Percentiles rank a stretch among this genome's conserved stretches.
phyloP scores from a whole-genome alignment of 1,140 invertebrate genomes.

The Drosophila miranda region DNA sequence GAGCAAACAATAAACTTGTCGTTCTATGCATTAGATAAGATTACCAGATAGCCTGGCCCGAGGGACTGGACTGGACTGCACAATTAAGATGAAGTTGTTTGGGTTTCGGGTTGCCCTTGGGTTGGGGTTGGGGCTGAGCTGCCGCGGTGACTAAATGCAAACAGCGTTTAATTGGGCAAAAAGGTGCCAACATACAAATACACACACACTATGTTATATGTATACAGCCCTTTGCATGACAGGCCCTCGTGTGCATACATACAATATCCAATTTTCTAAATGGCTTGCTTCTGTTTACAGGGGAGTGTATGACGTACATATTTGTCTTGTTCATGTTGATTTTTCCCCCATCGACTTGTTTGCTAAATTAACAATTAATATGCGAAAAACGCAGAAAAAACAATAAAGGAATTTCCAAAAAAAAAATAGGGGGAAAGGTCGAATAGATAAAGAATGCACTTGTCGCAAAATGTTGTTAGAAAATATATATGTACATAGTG shows the following conservation, averaged over 20 bases:
- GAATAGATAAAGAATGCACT: too few species aligned
- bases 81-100: conserved; percentile 9
- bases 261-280: conserved; percentile 62
- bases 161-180: conserved; percentile 30
- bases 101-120: neutral
- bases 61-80: conserved; percentile 2
- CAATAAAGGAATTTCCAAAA: too few species aligned
- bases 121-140: neutral
- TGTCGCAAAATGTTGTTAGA: too few species aligned
- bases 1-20: conserved; percentile 35
- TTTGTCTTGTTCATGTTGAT: conserved; percentile 26
- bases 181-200: conserved; percentile 2
- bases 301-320: conserved; percentile 9
- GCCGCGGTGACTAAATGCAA: conserved; percentile 32
- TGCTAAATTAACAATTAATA: conserved; percentile 20
- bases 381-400: neutral
- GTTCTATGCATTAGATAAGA: conserved; percentile 51
- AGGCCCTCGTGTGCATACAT: conserved; percentile 24
- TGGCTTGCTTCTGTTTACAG: conserved; percentile 30
- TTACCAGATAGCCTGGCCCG: conserved; percentile 13
- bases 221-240: conserved; percentile 29
- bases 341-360: conserved; percentile 37
- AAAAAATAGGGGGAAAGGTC: too few species aligned
- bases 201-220: conserved; percentile 11
- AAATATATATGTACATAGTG: too few species aligned